Base-by-base conservation (phyloP, 1,140 invertebrate genomes). In the Diorhabda elongata region DNA sequence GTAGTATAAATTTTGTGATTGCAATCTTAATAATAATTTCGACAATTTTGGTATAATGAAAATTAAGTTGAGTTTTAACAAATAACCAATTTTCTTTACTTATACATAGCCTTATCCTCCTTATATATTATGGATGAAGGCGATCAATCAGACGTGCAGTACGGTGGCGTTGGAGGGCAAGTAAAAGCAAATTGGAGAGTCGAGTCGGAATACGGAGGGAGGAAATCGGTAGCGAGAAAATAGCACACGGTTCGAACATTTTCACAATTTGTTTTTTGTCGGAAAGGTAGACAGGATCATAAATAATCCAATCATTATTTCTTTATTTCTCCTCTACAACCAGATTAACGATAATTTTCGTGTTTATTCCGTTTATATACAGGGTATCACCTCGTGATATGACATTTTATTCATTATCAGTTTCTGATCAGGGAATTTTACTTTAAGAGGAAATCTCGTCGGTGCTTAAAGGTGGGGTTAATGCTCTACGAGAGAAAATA, bases 251-350 rank as follows among this genome's bases (percentile, higher is more conserved):
- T 52, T 52, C 47, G 47, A 52, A 52, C 47, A n/a, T 52, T 26
- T 52, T 52, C 47, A 52, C 47, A 52, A 52, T 52, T 52, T 52
- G 47, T 52, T 52, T 52, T 52, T 52, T 52, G 47, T 52, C 47
- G 47, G 47, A 52, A 52, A 52, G 47, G 47, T 52, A 52, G 47
- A 52, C 47, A 52, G 2, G 47, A n/a, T 52, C 47, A 52, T 52
- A 52, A 52, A 52, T 52, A 52, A 52, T 52, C 47, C 47, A 52
- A 52, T 52, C 47, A 52, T 52, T 52, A 52, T 8, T 52, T 52
- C n/a, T 52, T 52, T 52, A 52, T 52, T 52, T 52, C 47, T 52
- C 47, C 6, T 52, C 47, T 6, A n/a, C 47, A 52, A 52, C 47
- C 47, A 52, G 47, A 52, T 52, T 52, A 52, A 52, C 47, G 6